These are phyloP conservation scores for Sapajus apella DNA, from an alignment of 2,113 vertebrate species.

Conservation along the genomic window DNA sequence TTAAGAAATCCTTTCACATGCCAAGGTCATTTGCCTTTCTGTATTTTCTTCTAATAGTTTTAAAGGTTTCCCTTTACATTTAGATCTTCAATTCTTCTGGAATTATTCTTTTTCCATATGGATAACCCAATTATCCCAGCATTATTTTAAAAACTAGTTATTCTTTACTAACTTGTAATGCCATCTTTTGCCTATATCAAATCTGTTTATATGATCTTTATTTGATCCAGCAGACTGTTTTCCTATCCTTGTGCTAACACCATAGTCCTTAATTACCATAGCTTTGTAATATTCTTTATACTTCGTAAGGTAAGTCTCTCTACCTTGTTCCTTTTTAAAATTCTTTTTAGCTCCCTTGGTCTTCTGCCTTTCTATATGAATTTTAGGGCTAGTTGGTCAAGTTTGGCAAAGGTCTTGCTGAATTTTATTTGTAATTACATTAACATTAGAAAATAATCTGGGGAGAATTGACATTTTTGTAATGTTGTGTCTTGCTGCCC, in stretches of 20 bases:
- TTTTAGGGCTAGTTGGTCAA: neutral
- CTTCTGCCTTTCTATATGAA: neutral
- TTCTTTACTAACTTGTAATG: conserved; percentile 41
- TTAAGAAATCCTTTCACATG: conserved; percentile 17
- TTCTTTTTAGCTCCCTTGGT: neutral
- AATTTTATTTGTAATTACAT: conserved; percentile 41
- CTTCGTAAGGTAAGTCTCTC: neutral
- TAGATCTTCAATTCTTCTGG: neutral
- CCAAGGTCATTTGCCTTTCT: neutral
- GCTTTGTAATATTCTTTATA: conserved; percentile 32
- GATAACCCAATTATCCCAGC: conserved; percentile 1
- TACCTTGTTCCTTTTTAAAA: neutral
- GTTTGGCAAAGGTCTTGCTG: neutral
- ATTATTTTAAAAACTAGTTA: conserved; percentile 38
- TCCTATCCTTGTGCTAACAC: neutral
- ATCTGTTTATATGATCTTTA: conserved; percentile 17
- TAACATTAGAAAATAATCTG: neutral
- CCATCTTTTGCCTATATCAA: neutral
- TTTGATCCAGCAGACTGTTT: neutral
- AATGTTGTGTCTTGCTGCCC: neutral
- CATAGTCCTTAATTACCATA: neutral
- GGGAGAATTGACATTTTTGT: neutral
- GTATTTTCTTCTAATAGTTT: conserved; percentile 37
- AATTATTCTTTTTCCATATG: conserved; percentile 36
- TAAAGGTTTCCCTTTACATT: conserved; percentile 32